Percentiles rank a stretch among this genome's conserved stretches.
Conservation (phyloP, 2,797 vertebrate genomes). For the Rallus crepitans region DNA sequence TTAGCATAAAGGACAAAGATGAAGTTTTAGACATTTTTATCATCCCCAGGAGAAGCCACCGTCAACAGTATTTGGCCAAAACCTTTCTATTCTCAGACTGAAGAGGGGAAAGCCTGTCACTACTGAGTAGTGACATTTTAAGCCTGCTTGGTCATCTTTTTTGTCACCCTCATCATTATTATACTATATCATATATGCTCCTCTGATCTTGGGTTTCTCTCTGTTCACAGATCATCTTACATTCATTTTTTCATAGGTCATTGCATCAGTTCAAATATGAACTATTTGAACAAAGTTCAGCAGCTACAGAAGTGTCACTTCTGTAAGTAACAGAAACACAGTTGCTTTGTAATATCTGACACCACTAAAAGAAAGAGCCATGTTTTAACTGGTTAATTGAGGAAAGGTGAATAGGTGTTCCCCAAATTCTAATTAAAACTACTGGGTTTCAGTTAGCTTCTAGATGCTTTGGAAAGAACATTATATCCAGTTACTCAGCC, state of each 20-base stretch:
- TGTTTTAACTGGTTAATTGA: neutral
- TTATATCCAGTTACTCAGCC: neutral
- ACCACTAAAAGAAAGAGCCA: neutral
- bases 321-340: neutral
- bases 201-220: neutral
- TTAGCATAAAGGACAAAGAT: slow-evolving; percentile 2
- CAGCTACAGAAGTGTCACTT: neutral
- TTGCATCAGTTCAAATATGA: neutral
- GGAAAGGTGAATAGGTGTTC: neutral
- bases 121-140: neutral
- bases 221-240: neutral
- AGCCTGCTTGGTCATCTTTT: neutral
- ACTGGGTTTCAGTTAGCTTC: neutral
- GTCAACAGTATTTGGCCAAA: neutral
- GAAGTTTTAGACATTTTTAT: slow-evolving; percentile 18
- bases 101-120: neutral
- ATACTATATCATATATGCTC: neutral
- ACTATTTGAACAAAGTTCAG: neutral
- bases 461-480: neutral
- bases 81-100: neutral
- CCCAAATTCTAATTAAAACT: neutral
- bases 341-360: neutral
- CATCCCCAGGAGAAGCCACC: neutral
- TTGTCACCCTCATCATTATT: neutral
- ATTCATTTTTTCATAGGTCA: neutral